Percentiles rank a stretch among this genome's conserved stretches.
phyloP scores from a whole-genome alignment of 2,888 invertebrate species.

The Perdita meconis region DNA sequence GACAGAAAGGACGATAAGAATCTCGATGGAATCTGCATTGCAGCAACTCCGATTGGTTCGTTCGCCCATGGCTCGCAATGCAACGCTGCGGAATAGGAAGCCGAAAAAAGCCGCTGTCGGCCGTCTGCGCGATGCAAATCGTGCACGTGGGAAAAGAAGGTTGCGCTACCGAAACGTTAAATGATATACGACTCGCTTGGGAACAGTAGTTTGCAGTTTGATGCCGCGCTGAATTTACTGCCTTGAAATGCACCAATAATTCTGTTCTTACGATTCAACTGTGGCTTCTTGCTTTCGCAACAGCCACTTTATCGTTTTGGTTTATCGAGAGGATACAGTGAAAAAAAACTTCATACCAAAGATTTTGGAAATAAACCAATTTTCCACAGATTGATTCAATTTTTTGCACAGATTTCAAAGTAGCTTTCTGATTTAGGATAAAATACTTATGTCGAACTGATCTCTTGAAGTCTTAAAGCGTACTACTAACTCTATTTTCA shows the following conservation, averaged over 20 bases:
- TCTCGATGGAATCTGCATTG: constrained; percentile 52
- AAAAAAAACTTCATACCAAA: neutral
- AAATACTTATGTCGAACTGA: too few species aligned
- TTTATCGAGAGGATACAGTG: neutral
- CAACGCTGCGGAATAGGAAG: constrained; percentile 22
- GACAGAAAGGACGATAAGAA: constrained; percentile 37
- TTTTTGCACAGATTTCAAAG: too few species aligned
- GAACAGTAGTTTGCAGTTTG: constrained; percentile 29
- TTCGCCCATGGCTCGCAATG: constrained; percentile 12
- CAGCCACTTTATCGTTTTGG: neutral
- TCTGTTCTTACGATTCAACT: constrained; percentile 12
- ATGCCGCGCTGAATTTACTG: constrained; percentile 33
- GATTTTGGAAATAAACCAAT: too few species aligned
- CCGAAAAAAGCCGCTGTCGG: constrained; percentile 1
- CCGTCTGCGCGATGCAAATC: constrained; percentile 39
- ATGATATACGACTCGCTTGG: constrained; percentile 45
- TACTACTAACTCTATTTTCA: too few species aligned
- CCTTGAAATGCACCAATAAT: constrained; percentile 10
- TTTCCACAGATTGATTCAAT: too few species aligned
- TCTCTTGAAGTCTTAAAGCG: too few species aligned
- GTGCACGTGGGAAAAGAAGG: constrained; percentile 44
- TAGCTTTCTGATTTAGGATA: too few species aligned
- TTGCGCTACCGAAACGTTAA: constrained; percentile 37
- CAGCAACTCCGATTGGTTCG: constrained; percentile 41
- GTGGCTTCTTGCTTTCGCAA: constrained; percentile 7